These are phyloP conservation scores for Chrysemys picta DNA, from an alignment of 2,113 vertebrate species.

Conservation along the genomic window DNA sequence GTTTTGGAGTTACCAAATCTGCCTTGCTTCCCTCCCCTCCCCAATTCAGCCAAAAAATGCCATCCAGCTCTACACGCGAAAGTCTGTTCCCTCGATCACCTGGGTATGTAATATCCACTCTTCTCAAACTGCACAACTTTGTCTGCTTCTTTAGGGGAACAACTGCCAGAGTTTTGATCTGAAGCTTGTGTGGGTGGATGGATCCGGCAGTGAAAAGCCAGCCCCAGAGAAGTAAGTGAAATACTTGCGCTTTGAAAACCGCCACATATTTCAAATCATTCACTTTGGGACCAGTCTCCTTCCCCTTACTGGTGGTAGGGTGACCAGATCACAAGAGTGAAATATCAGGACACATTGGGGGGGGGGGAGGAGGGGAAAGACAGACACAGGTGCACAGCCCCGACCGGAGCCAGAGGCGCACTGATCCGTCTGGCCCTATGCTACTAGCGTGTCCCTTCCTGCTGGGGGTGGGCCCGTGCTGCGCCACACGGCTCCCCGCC, in stretches of 20 bases:
- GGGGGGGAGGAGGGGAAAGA: no score
- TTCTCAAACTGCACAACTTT: not conserved
- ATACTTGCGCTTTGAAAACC: not conserved
- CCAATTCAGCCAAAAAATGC: not conserved
- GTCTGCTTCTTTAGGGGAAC: conserved; percentile 67
- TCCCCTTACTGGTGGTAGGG: not conserved
- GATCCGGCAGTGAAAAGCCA: conserved; percentile 3
- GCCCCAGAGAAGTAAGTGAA: conserved; percentile 65
- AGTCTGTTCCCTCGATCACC: not conserved
- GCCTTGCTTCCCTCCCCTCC: not conserved
- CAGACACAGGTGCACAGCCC: no score
- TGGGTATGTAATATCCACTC: not conserved
- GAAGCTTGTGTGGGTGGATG: conserved; percentile 80
- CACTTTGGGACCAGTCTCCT: not conserved
- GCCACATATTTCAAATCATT: rapidly evolving
- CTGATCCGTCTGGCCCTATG: no score
- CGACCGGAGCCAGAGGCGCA: no score
- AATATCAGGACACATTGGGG: no score
- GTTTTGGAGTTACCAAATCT: not conserved
- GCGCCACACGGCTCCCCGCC: no score
- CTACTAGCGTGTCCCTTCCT: no score
- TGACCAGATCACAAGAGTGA: no score
- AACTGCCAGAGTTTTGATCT: conserved; percentile 75
- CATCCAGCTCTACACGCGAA: not conserved
- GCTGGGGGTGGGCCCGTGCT: no score